Base-by-base conservation (phyloP, 2,888 invertebrate genomes). In the Coelogynopora nodosa region DNA sequence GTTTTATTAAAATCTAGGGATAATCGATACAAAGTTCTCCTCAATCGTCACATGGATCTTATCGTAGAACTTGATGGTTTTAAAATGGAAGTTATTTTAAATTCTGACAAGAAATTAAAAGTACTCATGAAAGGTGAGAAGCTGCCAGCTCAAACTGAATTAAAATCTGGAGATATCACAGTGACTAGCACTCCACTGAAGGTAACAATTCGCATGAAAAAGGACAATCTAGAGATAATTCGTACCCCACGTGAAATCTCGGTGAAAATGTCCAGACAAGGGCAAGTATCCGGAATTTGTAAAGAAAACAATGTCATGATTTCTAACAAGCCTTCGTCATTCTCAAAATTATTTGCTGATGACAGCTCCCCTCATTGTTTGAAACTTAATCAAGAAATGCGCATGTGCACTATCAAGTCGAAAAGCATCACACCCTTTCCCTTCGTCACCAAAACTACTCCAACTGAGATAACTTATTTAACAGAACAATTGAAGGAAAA, bases 41-140 rank as follows among this genome's bases (percentile, higher is more conserved):
- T 74, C 2, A 74, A 74, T 26, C 74, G 74, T 5, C 74, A 74
- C 27, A 74, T 74, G 74, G 74, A 74, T 74, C 74, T 74, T 26
- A 74, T 74, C 23, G 10, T 74, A 5, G 10, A 74, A 26, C 27
- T 74, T 5, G 74, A 74, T 74, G 74, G 74, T 2, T 13, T 26
- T 23, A 74, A 74, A 26, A 23, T 74, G 2, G 2, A 74, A 13
- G 74, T 74, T 13, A 26, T 74, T 23, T 74, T 74, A 74, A 74
- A 74, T 26, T n/a, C 5, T 2, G 23, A 74, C 5, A 74, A 74
- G 5, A 5, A 74, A 74, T 74, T 74, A 26, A 23, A 26, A 74
- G 74, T 23, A 74, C 5, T 2, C 18, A 23, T 74, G 2, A 74
- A 74, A 74, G 27, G 27, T 5, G 74, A 74, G 27, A 26, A 74